phyloP scores from a whole-genome alignment of 2,888 invertebrate species.

The Trilocha varians region DNA sequence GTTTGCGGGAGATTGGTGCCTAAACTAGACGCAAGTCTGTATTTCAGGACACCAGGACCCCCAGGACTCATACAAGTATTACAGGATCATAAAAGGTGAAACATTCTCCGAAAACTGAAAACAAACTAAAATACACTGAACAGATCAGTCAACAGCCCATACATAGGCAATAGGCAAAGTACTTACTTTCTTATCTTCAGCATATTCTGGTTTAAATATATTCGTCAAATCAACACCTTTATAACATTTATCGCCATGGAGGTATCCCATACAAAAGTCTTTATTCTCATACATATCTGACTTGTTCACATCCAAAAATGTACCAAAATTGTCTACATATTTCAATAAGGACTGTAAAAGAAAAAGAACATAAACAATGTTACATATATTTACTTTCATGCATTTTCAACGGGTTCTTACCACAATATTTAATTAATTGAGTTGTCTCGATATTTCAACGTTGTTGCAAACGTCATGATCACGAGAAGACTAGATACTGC shows the following conservation, averaged over 20 bases:
- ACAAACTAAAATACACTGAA: not conserved
- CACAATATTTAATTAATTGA: too few species aligned
- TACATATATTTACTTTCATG: not conserved
- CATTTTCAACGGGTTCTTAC: not conserved
- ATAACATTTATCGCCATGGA: constrained; percentile 17
- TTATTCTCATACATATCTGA: constrained; percentile 23
- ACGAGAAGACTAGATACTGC: too few species aligned
- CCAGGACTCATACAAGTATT: too few species aligned
- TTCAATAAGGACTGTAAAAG: constrained; percentile 11
- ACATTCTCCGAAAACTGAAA: not conserved
- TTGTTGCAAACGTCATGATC: too few species aligned
- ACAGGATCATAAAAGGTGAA: too few species aligned
- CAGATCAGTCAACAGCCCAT: not conserved
- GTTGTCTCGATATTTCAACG: too few species aligned
- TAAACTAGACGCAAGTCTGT: too few species aligned
- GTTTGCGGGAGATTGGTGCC: too few species aligned
- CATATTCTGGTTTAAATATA: not conserved
- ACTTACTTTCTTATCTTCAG: constrained; percentile 5
- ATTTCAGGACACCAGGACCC: too few species aligned
- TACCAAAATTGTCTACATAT: constrained; percentile 8
- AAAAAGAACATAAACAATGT: not conserved
- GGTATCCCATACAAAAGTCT: constrained; percentile 23
- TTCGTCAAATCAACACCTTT: constrained; percentile 7
- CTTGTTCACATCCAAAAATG: constrained; percentile 23
- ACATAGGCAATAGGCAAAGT: not conserved